A percentile compares a stretch with the other conserved stretches of the same genome.
These are phyloP conservation scores for Lycocorax pyrrhopterus DNA, from an alignment of 2,113 vertebrate species.

Conservation along the genomic window DNA sequence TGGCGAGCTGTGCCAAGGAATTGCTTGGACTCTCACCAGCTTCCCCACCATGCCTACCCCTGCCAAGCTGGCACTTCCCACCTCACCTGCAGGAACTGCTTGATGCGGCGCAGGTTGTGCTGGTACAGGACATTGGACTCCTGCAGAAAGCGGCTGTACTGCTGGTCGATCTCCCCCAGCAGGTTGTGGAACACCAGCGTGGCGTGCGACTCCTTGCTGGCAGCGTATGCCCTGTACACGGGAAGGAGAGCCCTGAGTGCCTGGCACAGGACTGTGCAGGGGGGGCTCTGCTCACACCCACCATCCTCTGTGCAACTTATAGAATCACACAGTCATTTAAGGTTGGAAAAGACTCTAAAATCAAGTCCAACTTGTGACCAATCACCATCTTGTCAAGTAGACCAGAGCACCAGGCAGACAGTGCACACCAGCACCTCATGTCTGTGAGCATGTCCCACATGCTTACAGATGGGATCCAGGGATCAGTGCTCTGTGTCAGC, in stretches of 20 bases:
- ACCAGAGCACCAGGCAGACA: background rate
- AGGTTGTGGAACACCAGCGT: slow-evolving; percentile 98
- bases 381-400: background rate
- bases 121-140: slow-evolving; percentile 97
- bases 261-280: fast-evolving
- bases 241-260: background rate
- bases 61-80: background rate
- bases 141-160: slow-evolving; percentile 97
- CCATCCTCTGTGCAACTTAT: fast-evolving
- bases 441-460: background rate
- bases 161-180: slow-evolving; percentile 97
- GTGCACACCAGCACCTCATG: background rate
- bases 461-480: background rate
- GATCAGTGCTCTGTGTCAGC: background rate
- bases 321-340: background rate
- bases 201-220: slow-evolving; percentile 96
- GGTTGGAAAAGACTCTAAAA: background rate
- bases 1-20: background rate
- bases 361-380: background rate
- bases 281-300: background rate
- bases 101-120: slow-evolving; percentile 96
- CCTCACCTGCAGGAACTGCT: slow-evolving; percentile 91
- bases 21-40: fast-evolving
- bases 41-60: too few relatives aligned
- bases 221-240: slow-evolving; percentile 85